These are phyloP conservation scores for Gambusia affinis DNA, from an alignment of 2,113 vertebrate species.

Conservation along the genomic window DNA sequence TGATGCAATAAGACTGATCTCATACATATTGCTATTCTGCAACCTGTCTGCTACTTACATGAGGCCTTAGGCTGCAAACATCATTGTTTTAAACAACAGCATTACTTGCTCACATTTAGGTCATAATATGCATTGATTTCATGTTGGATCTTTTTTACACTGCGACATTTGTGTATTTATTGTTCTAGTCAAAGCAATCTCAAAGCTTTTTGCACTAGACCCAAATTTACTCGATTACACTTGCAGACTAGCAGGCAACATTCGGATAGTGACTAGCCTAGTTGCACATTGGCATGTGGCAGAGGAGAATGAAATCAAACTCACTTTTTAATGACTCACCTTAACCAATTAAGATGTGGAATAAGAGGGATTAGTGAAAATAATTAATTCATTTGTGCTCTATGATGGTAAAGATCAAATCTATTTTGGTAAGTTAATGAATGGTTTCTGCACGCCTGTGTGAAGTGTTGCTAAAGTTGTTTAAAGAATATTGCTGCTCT, in stretches of 20 bases:
- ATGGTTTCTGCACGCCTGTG: not conserved
- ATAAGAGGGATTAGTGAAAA: not conserved
- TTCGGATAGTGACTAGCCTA: not conserved
- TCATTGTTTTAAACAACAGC: too few species aligned
- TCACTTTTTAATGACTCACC: not conserved
- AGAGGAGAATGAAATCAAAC: not conserved
- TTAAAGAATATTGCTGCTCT: conserved; percentile 14
- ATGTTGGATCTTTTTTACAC: too few species aligned
- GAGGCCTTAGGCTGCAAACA: too few species aligned
- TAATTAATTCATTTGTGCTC: not conserved
- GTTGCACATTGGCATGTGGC: not conserved
- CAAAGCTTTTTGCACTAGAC: too few species aligned
- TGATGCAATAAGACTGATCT: too few species aligned
- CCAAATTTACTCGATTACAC: too few species aligned
- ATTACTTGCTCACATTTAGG: too few species aligned
- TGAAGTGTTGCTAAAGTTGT: not conserved
- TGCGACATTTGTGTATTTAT: too few species aligned
- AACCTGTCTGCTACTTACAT: too few species aligned
- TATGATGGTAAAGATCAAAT: not conserved
- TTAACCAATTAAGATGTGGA: not conserved
- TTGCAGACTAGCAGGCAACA: not conserved
- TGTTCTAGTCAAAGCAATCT: too few species aligned
- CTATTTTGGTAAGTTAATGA: not conserved
- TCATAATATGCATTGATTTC: too few species aligned
- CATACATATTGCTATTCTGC: too few species aligned